Percentiles rank a stretch among this genome's conserved stretches.
Evolutionary conservation across 2,113 vertebrate species (phyloP).

Genomic region (Argyrosomus japonicus): DNA sequence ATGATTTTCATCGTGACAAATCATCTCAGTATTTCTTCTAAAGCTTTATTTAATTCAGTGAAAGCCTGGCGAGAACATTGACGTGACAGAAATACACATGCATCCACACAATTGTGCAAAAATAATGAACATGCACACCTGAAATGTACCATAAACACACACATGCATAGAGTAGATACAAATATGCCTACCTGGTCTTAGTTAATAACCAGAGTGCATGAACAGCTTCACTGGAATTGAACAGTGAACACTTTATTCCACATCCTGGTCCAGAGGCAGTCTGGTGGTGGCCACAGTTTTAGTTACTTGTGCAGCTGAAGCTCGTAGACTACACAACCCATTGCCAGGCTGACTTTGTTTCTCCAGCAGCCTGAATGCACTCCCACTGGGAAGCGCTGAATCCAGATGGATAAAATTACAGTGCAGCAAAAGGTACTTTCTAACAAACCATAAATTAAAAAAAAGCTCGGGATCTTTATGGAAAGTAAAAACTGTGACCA

Average conservation of each 20-base stretch:
- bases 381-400: constrained; percentile 9
- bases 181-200: constrained; percentile 47
- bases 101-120: neutral
- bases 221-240: neutral
- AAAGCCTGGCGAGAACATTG: neutral
- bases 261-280: constrained; percentile 12
- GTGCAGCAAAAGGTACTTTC: neutral
- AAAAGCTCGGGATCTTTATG: neutral
- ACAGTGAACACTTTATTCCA: neutral
- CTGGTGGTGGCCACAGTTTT: neutral
- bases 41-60: neutral
- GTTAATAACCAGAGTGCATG: neutral
- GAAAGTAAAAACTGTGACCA: constrained; percentile 17
- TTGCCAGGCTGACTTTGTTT: constrained; percentile 19
- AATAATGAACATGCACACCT: neutral
- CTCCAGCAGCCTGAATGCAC: neutral
- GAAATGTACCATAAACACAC: neutral
- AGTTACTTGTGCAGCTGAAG: constrained; percentile 21
- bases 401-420: constrained; percentile 11
- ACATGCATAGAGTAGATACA: neutral
- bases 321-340: constrained; percentile 15
- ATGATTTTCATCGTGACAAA: neutral
- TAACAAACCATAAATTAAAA: neutral
- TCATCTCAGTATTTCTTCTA: neutral
- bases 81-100: neutral